Evolutionary conservation across 2,113 vertebrate species (phyloP).

Genomic region (Onychostruthus taczanowskii): DNA sequence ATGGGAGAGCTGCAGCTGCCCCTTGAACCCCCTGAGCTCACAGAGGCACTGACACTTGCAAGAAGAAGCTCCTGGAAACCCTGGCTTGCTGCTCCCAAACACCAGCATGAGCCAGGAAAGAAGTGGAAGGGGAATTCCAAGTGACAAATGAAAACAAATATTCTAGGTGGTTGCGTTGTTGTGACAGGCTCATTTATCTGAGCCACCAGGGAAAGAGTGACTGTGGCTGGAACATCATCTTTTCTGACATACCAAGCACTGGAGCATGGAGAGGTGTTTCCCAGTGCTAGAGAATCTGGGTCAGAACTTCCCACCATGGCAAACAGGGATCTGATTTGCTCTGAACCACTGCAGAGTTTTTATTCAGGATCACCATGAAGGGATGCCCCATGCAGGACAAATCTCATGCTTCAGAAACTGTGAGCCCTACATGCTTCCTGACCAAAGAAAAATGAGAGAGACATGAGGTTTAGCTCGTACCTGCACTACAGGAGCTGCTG

Average conservation of each 20-base stretch:
- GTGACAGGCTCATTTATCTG: conserved; percentile 25
- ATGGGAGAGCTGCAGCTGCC: neutral
- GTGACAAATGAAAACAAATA: conserved; percentile 40
- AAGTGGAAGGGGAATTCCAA: conserved; percentile 11
- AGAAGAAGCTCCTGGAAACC: neutral
- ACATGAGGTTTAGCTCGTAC: neutral
- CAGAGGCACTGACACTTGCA: neutral
- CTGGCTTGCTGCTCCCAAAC: neutral
- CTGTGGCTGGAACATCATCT: conserved; percentile 32
- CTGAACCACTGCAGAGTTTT: neutral
- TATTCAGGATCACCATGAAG: neutral
- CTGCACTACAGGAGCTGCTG: neutral
- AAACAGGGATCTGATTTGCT: neutral
- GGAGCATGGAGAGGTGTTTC: conserved; percentile 2
- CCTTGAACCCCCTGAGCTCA: fast-evolving
- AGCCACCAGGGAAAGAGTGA: conserved; percentile 8
- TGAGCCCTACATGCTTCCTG: neutral
- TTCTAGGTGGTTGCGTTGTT: neutral
- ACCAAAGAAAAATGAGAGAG: neutral
- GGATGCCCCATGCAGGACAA: neutral
- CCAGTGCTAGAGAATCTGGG: conserved; percentile 2
- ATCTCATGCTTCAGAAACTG: neutral
- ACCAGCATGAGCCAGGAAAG: neutral
- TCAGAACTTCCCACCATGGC: neutral
- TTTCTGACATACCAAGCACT: neutral